Evolutionary conservation across 2,888 invertebrate species (phyloP).

Genomic region (Melanotus villosus): DNA sequence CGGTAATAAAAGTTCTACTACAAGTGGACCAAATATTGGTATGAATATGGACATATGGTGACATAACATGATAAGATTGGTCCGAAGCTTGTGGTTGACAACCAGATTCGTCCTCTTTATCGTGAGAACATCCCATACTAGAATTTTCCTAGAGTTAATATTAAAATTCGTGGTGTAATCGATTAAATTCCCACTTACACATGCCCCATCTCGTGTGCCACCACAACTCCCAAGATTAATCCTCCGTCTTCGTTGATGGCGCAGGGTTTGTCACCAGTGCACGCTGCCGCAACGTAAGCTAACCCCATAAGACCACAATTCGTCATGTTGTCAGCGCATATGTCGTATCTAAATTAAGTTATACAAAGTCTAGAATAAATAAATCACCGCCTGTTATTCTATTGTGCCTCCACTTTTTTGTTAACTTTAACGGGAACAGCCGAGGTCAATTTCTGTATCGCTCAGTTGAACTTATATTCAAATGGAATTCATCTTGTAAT

Average conservation of each 20-base stretch:
- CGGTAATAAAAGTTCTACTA: constrained; percentile 71
- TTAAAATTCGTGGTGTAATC: constrained; percentile 38
- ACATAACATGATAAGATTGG: constrained; percentile 73
- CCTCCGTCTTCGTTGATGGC: constrained; percentile 80
- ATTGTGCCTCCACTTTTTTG: too few relatives aligned
- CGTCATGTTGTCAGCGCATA: constrained; percentile 69
- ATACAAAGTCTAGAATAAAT: constrained; percentile 11
- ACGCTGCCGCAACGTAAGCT: constrained; percentile 78
- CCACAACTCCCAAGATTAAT: constrained; percentile 74
- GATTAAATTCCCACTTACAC: constrained; percentile 70
- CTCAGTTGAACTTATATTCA: too few relatives aligned
- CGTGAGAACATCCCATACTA: constrained; percentile 69
- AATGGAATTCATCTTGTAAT: too few relatives aligned
- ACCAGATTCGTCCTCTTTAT: constrained; percentile 64
- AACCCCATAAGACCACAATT: constrained; percentile 75
- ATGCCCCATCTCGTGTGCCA: constrained; percentile 80
- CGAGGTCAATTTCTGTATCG: too few relatives aligned
- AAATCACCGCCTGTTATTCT: constrained; percentile 4
- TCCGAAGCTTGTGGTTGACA: constrained; percentile 68
- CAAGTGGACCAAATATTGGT: constrained; percentile 74
- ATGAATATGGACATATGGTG: constrained; percentile 71
- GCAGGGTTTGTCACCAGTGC: constrained; percentile 74
- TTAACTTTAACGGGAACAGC: too few relatives aligned
- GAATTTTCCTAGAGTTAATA: constrained; percentile 35
- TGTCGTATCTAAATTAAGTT: constrained; percentile 68